These are phyloP conservation scores for Dicerorhinus sumatrensis DNA, from an alignment of 2,113 vertebrate species.

Conservation along the genomic window DNA sequence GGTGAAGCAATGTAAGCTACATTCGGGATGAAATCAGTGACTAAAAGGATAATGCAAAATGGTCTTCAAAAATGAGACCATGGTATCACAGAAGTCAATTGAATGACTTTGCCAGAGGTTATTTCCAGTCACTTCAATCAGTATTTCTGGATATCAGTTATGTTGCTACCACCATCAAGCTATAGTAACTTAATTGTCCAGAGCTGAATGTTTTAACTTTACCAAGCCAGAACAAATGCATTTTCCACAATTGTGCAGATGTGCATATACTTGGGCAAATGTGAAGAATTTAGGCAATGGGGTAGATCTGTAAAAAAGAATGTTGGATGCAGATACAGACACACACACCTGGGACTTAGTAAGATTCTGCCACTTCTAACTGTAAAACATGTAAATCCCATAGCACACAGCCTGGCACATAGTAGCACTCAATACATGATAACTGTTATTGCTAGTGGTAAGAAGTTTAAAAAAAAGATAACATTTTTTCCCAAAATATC, in stretches of 20 bases:
- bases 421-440: neutral
- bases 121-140: slow-evolving; percentile 43
- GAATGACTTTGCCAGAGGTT: slow-evolving; percentile 23
- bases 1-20: neutral
- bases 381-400: neutral
- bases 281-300: neutral
- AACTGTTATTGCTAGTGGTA: neutral
- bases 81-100: slow-evolving; percentile 43
- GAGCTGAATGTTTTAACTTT: slow-evolving; percentile 22
- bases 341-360: neutral
- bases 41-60: slow-evolving; percentile 51
- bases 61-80: neutral
- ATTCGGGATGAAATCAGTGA: neutral
- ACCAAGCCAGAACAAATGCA: neutral
- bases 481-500: neutral
- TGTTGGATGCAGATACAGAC: neutral
- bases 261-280: neutral
- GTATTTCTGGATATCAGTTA: neutral
- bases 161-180: neutral
- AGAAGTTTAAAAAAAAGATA: neutral
- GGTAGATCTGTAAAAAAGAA: neutral
- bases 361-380: neutral
- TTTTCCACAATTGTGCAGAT: neutral
- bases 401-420: neutral
- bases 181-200: neutral